Evolutionary conservation across 2,888 invertebrate species (phyloP), one percentile per base, ranked within the genome.

Genomic region (Aradus depressus): DNA sequence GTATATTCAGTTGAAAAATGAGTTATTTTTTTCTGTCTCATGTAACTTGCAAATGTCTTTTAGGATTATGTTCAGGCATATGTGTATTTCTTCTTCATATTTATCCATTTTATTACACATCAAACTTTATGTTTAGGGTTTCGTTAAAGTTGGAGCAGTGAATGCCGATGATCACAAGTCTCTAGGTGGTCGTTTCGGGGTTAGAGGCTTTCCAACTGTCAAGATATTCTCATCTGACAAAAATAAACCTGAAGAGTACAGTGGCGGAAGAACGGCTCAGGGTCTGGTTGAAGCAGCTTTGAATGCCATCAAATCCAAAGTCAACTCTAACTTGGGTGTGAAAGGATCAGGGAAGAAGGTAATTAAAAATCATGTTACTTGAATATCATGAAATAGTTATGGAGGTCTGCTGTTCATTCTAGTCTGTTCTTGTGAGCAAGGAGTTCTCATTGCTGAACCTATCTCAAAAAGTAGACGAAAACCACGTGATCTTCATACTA

Each of bases 121-220:
- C n/a, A n/a, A n/a, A n/a, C n/a, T n/a, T n/a, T n/a, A n/a, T n/a
- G 66, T 69, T 18, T 64, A 87, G 81, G 96, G 97, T 53, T 74
- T 95, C 12, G 83, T 85, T 0, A 95, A 92, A 76, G 85, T 98
- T 4, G 98, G 93, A 43, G 90, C 90, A 4, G 81, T 98, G 0
- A 84, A 98, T 72, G 89, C 88, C 35, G 93, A 96, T 66, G 80
- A 87, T 43, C 84, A 96, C 64, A 81, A 85, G 63, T 78, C 83
- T 4, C 69, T 96, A 1, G 84, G 82, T 26, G 75, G 79, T 1
- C 80, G 82, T 62, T 97, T 79, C 70, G 81, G 81, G 35, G 83
- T 98, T 28, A 72, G 76, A 59, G 95, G 97, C 44, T 98, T 95
- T 68, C 98, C 98, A 3, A 92, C 96, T 0, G 82, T 98, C 56